Conservation (phyloP, 1,140 invertebrate genomes). For the Leptinotarsa undecemlineata region DNA sequence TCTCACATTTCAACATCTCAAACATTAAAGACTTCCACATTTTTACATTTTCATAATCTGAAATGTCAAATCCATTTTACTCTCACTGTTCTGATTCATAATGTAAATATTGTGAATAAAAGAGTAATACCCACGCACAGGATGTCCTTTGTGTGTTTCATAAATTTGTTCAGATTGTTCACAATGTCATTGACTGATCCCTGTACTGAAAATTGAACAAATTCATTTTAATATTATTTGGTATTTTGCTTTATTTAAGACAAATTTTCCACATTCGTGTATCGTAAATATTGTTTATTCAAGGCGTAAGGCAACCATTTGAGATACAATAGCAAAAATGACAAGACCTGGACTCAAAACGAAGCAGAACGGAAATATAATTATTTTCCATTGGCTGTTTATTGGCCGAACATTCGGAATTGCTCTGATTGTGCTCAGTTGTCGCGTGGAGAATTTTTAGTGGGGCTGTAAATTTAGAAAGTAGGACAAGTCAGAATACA, state of each 20-base stretch:
- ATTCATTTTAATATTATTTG: too few species aligned
- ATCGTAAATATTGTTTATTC: conserved; percentile 15
- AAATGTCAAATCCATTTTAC: too few species aligned
- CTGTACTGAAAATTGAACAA: too few species aligned
- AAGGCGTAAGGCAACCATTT: conserved; percentile 3
- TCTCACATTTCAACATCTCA: too few species aligned
- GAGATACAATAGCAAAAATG: neutral
- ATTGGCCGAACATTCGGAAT: conserved; percentile 22
- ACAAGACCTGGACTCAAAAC: neutral
- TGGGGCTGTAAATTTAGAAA: conserved; percentile 35
- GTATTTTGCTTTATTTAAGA: neutral
- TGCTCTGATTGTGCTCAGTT: conserved; percentile 16
- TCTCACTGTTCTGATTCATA: too few species aligned
- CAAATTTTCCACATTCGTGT: neutral
- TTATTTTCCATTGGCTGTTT: conserved; percentile 18
- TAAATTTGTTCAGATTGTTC: too few species aligned
- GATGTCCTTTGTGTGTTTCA: too few species aligned
- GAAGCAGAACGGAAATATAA: conserved; percentile 21
- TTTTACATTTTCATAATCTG: too few species aligned
- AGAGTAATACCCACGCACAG: too few species aligned
- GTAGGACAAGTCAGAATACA: conserved; percentile 34
- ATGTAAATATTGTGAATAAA: too few species aligned
- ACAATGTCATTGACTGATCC: too few species aligned
- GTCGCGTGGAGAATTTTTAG: conserved; percentile 33
- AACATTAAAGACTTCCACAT: too few species aligned